Conservation (phyloP, 2,888 invertebrate species). For the Sinopyrophorus schimmeli region DNA sequence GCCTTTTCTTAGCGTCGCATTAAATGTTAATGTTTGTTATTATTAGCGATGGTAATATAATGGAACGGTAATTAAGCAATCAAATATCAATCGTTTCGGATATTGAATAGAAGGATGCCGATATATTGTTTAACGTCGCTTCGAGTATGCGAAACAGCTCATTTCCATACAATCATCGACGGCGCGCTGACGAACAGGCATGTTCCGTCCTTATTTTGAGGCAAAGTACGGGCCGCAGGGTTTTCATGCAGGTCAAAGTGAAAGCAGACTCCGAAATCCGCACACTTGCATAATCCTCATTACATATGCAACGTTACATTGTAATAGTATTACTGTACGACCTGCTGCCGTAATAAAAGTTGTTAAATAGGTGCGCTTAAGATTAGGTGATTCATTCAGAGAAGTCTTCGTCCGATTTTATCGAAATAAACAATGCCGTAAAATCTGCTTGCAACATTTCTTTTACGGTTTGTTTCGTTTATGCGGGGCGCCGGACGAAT, state of each 20-base stretch:
- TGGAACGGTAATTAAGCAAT: slow-evolving; percentile 15
- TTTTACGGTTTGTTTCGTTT: no score
- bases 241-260: slow-evolving; percentile 29
- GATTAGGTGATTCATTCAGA: slow-evolving; percentile 5
- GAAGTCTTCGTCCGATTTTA: slow-evolving; percentile 4
- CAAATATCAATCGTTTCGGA: slow-evolving; percentile 14
- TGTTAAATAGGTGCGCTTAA: background rate
- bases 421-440: slow-evolving; percentile 1
- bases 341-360: slow-evolving; percentile 9
- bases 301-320: slow-evolving; percentile 26
- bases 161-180: slow-evolving; percentile 29
- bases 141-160: slow-evolving; percentile 11
- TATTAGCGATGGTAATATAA: no score
- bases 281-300: slow-evolving; percentile 24
- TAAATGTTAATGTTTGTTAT: slow-evolving; percentile 15
- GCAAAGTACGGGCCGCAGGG: slow-evolving; percentile 21
- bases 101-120: slow-evolving; percentile 21
- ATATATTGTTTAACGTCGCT: slow-evolving; percentile 12
- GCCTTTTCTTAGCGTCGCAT: no score
- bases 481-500: no score
- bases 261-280: slow-evolving; percentile 29
- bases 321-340: slow-evolving; percentile 21
- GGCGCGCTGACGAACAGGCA: slow-evolving; percentile 20
- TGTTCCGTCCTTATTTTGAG: slow-evolving; percentile 25
- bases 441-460: no score